These are phyloP conservation scores for Malthinus seriepunctatus DNA, from an alignment of 2,888 invertebrate genomes.

Conservation along the genomic window DNA sequence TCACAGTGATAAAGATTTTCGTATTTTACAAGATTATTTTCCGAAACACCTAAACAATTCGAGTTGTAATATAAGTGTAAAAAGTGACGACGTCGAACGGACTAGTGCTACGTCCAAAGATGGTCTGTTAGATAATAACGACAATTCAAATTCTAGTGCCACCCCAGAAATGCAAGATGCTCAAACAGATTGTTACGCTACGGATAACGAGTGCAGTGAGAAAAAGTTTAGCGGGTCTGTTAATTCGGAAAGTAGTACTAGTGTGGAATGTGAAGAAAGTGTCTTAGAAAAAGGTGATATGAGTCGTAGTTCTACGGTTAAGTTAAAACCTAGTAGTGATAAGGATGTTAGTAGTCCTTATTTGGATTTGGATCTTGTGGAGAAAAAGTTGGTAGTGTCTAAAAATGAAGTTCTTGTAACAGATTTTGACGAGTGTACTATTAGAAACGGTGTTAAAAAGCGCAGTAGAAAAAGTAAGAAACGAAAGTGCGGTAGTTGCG, in stretches of 20 bases:
- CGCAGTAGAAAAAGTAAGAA: constrained; percentile 40
- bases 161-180: constrained; percentile 60
- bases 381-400: constrained; percentile 43
- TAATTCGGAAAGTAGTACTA: constrained; percentile 49
- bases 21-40: constrained; percentile 26
- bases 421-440: constrained; percentile 24
- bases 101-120: constrained; percentile 74
- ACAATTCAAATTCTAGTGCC: constrained; percentile 64
- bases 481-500: constrained; percentile 38
- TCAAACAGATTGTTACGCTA: constrained; percentile 47
- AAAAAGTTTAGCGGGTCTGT: constrained; percentile 49
- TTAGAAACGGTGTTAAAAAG: constrained; percentile 38
- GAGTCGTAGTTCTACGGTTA: constrained; percentile 32
- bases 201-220: constrained; percentile 50
- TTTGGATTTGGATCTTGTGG: constrained; percentile 49
- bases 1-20: constrained; percentile 31
- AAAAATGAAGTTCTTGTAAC: constrained; percentile 45
- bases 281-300: constrained; percentile 30
- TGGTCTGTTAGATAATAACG: constrained; percentile 64
- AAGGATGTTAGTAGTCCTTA: constrained; percentile 29
- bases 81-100: constrained; percentile 61
- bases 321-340: constrained; percentile 25
- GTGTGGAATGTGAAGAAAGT: constrained; percentile 47
- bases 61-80: constrained; percentile 32
- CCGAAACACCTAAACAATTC: constrained; percentile 25